A percentile compares a stretch with the other conserved stretches of the same genome.
Evolutionary conservation across 1,140 invertebrate species (phyloP).

Genomic region (Ostrea denselamellosa): DNA sequence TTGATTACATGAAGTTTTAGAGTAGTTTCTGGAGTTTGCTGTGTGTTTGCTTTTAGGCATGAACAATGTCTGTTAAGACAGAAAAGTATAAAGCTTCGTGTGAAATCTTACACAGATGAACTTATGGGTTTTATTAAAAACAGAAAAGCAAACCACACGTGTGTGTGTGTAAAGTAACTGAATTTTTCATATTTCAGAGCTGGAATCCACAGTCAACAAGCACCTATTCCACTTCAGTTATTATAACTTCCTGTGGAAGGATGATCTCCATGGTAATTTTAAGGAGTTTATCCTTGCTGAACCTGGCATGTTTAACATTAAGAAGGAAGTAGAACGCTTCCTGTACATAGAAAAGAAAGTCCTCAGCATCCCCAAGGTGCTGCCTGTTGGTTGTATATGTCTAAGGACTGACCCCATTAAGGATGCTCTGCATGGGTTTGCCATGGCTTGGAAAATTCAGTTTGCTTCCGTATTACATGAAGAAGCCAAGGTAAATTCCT

Average conservation of each 20-base stretch:
- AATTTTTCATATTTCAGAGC: slow-evolving; percentile 65
- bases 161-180: neutral
- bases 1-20: neutral
- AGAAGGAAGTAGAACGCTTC: slow-evolving; percentile 72
- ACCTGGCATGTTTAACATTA: slow-evolving; percentile 74
- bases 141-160: neutral
- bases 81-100: neutral
- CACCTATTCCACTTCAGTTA: slow-evolving; percentile 77
- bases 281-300: slow-evolving; percentile 76
- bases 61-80: neutral
- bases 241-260: slow-evolving; percentile 79
- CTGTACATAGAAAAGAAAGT: slow-evolving; percentile 75
- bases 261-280: slow-evolving; percentile 78
- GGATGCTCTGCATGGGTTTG: slow-evolving; percentile 77
- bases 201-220: slow-evolving; percentile 70
- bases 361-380: slow-evolving; percentile 70
- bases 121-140: neutral
- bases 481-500: slow-evolving; percentile 74
- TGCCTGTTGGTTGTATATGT: slow-evolving; percentile 75
- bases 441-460: slow-evolving; percentile 78
- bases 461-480: slow-evolving; percentile 78
- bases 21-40: neutral
- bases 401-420: slow-evolving; percentile 76
- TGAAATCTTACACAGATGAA: neutral
- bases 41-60: neutral